phyloP scores from a whole-genome alignment of 2,888 invertebrate genomes.

The Spodoptera littoralis region DNA sequence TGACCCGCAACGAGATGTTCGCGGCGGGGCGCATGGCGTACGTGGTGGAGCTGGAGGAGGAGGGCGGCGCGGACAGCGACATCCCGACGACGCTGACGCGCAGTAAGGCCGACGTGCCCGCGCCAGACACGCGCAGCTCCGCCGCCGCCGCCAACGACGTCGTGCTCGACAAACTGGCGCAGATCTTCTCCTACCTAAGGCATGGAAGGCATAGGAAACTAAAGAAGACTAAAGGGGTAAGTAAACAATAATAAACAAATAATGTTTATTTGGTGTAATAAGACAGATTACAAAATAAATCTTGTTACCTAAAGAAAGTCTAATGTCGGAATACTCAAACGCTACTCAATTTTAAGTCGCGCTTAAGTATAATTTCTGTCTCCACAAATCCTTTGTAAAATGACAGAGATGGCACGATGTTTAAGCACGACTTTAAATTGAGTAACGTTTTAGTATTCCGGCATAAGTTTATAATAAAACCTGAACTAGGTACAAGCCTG shows the following conservation, averaged over 20 bases:
- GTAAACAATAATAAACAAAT: not conserved
- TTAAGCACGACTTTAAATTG: too few relatives aligned
- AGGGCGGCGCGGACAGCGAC: conserved; percentile 91
- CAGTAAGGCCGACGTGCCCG: conserved; percentile 96
- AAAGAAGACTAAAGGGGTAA: conserved; percentile 91
- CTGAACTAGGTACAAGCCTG: too few relatives aligned
- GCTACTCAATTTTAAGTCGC: too few relatives aligned
- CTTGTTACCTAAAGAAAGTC: too few relatives aligned
- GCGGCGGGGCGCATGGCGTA: conserved; percentile 99
- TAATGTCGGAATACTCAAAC: too few relatives aligned
- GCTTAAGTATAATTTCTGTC: too few relatives aligned
- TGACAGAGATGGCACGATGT: too few relatives aligned
- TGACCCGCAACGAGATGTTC: conserved; percentile 96
- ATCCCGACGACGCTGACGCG: conserved; percentile 98
- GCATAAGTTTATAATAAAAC: too few relatives aligned
- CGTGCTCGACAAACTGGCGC: conserved; percentile 98
- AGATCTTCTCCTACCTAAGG: conserved; percentile 98
- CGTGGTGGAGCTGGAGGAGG: conserved; percentile 97
- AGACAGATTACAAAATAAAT: too few relatives aligned
- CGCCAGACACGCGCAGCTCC: conserved; percentile 88
- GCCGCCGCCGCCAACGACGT: conserved; percentile 91
- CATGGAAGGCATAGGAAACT: conserved; percentile 94
- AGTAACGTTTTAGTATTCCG: too few relatives aligned
- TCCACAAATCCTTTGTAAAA: too few relatives aligned
- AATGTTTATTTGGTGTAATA: too few relatives aligned